Conservation (phyloP, 2,888 invertebrate species). For the Coremacera marginata region DNA sequence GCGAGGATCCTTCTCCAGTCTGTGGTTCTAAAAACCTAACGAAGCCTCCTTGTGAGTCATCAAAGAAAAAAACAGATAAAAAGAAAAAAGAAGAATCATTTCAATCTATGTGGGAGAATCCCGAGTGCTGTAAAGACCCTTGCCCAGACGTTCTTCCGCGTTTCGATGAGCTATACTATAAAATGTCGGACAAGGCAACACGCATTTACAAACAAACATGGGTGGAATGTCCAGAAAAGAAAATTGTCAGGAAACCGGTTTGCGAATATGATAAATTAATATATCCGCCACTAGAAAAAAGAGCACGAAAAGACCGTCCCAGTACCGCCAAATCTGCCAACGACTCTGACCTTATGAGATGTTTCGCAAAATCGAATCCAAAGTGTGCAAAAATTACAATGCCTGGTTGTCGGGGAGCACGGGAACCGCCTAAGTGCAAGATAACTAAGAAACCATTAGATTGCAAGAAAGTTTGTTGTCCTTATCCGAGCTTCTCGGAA, state of each 20-base stretch:
- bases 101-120: slow-evolving; percentile 43
- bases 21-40: not conserved
- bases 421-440: slow-evolving; percentile 29
- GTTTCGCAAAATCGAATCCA: slow-evolving; percentile 33
- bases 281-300: slow-evolving; percentile 37
- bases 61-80: slow-evolving; percentile 35
- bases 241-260: slow-evolving; percentile 51
- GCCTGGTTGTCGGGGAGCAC: slow-evolving; percentile 30
- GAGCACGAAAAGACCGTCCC: not conserved
- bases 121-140: slow-evolving; percentile 34
- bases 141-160: slow-evolving; percentile 44
- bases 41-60: not conserved
- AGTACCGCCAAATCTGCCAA: slow-evolving; percentile 38
- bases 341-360: slow-evolving; percentile 35
- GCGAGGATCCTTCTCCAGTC: slow-evolving; percentile 42
- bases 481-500: slow-evolving; percentile 54
- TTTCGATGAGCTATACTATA: slow-evolving; percentile 60
- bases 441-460: not conserved
- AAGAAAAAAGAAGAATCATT: not conserved
- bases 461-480: slow-evolving; percentile 48
- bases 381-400: slow-evolving; percentile 30
- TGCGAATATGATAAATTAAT: slow-evolving; percentile 48
- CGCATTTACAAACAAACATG: slow-evolving; percentile 61
- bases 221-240: slow-evolving; percentile 54
- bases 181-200: slow-evolving; percentile 57